Conservation (phyloP, 2,888 invertebrate genomes). For the Patella pellucida region DNA sequence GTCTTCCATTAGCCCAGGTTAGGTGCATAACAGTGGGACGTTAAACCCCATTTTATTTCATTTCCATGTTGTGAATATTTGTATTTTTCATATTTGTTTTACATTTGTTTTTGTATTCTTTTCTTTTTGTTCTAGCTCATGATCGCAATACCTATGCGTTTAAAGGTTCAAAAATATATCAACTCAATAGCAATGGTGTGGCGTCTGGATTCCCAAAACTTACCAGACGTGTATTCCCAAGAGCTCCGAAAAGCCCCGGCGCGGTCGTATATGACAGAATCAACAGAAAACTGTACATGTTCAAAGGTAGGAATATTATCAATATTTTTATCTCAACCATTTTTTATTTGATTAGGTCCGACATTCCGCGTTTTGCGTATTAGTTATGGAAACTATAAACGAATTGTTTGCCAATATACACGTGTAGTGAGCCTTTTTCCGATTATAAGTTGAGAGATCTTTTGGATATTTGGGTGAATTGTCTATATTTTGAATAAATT, state of each 20-base stretch:
- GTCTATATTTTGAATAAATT: no score
- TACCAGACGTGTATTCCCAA: conserved; percentile 46
- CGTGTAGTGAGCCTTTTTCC: no score
- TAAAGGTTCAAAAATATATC: conserved; percentile 44
- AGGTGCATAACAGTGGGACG: no score
- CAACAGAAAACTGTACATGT: conserved; percentile 56
- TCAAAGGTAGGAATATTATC: conserved; percentile 54
- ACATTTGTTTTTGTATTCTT: neutral
- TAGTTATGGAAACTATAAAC: no score
- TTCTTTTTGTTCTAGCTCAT: conserved; percentile 36
- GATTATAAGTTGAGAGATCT: no score
- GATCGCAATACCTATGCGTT: conserved; percentile 55
- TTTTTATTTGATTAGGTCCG: no score
- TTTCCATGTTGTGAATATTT: neutral
- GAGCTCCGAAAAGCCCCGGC: conserved; percentile 52
- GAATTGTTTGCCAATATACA: no score
- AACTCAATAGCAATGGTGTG: conserved; percentile 47
- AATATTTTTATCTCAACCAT: neutral
- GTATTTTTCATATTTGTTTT: neutral
- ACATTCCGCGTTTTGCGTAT: no score
- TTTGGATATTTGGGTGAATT: no score
- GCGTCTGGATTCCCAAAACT: conserved; percentile 52
- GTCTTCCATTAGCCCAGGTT: no score
- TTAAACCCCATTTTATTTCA: no score
- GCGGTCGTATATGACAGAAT: conserved; percentile 61